Evolutionary conservation across 2,113 vertebrate genomes (phyloP).

Genomic region (Cynoglossus semilaevis): DNA sequence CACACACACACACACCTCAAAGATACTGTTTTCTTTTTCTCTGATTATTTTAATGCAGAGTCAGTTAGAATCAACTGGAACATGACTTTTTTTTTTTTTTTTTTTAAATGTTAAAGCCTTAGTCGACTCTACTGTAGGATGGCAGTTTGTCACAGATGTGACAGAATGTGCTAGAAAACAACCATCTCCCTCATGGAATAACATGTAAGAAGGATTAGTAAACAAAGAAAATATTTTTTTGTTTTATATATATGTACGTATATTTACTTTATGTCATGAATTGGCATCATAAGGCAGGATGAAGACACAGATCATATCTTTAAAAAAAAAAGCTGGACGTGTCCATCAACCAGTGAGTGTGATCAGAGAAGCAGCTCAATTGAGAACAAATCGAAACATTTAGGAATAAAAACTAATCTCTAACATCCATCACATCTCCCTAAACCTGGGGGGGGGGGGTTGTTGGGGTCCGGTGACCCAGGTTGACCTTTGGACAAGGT

Average conservation of each 20-base stretch:
- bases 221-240: conserved; percentile 22
- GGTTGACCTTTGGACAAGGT: too few species aligned
- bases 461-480: too few species aligned
- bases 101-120: too few species aligned
- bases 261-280: conserved; percentile 29
- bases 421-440: too few species aligned
- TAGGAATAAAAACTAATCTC: too few species aligned
- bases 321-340: conserved; percentile 31
- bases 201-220: conserved; percentile 16
- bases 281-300: conserved; percentile 63
- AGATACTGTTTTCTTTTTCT: too few species aligned
- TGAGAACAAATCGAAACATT: too few species aligned
- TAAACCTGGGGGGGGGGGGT: too few species aligned
- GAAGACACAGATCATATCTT: conserved; percentile 49
- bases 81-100: too few species aligned
- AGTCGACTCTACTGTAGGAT: too few species aligned
- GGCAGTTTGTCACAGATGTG: conserved; percentile 53
- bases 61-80: too few species aligned
- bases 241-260: conserved; percentile 22
- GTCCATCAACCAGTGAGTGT: conserved; percentile 24
- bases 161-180: conserved; percentile 48
- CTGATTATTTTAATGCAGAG: too few species aligned
- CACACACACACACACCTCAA: conserved; percentile 53
- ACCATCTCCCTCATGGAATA: conserved; percentile 15
- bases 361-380: neutral